Conservation (phyloP, 1,140 invertebrate genomes). For the Saccostrea glomerata region DNA sequence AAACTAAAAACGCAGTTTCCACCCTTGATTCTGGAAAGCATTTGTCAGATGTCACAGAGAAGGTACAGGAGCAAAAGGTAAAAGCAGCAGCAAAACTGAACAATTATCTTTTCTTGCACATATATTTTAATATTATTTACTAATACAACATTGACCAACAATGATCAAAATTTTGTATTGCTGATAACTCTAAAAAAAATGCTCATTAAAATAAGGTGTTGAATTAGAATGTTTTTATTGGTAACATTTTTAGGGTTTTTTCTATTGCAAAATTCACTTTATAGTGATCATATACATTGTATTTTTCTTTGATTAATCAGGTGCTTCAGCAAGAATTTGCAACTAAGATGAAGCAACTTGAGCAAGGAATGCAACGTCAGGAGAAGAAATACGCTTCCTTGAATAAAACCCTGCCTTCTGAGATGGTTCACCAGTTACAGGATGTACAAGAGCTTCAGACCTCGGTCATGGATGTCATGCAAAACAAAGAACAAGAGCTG, state of each 20-base stretch:
- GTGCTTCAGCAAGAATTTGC: slow-evolving; percentile 67
- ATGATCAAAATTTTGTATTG: not conserved
- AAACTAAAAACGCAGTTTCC: slow-evolving; percentile 57
- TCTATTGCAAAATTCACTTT: not conserved
- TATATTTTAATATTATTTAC: too few relatives aligned
- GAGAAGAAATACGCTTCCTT: slow-evolving; percentile 63
- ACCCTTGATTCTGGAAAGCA: slow-evolving; percentile 55
- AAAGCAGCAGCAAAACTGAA: not conserved
- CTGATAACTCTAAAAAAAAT: not conserved
- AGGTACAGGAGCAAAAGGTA: slow-evolving; percentile 67
- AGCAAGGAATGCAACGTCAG: slow-evolving; percentile 58
- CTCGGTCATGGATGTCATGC: slow-evolving; percentile 60
- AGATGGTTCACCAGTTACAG: slow-evolving; percentile 60
- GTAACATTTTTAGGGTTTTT: too few relatives aligned
- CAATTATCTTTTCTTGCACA: not conserved
- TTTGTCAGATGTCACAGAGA: slow-evolving; percentile 57
- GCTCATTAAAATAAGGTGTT: too few relatives aligned
- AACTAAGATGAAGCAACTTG: slow-evolving; percentile 65
- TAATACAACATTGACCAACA: not conserved
- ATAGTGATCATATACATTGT: not conserved
- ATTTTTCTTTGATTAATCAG: slow-evolving; percentile 49
- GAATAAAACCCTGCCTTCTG: slow-evolving; percentile 62
- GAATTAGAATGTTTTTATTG: too few relatives aligned
- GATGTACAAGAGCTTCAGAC: slow-evolving; percentile 59
- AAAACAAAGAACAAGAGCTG: slow-evolving; percentile 68